Percentiles rank a stretch among this genome's conserved stretches.
phyloP scores from a whole-genome alignment of 2,888 invertebrate genomes.

The Gari tellinella region DNA sequence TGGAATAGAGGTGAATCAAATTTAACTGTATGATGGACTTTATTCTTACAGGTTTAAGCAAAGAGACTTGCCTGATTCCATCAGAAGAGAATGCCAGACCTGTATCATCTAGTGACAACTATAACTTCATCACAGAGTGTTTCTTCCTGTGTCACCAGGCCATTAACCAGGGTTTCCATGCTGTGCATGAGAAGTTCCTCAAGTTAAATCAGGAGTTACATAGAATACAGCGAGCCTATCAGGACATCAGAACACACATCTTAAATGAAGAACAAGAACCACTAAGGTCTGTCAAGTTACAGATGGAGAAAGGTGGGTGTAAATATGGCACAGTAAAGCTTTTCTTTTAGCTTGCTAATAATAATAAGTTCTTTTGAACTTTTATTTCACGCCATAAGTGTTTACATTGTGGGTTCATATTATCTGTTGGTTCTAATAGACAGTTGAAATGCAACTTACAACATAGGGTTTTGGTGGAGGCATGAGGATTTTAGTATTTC shows the following conservation, averaged over 20 bases:
- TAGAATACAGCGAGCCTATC: slow-evolving; percentile 90
- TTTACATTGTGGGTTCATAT: too few species aligned
- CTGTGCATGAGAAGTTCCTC: slow-evolving; percentile 85
- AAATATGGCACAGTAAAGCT: too few species aligned
- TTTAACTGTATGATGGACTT: too few species aligned
- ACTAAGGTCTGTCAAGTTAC: slow-evolving; percentile 75
- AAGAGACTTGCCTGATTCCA: slow-evolving; percentile 93
- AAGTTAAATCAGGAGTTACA: slow-evolving; percentile 88
- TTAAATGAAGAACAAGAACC: slow-evolving; percentile 86
- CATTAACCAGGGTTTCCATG: slow-evolving; percentile 89
- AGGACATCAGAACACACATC: slow-evolving; percentile 88
- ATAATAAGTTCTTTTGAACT: too few species aligned
- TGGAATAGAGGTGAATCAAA: too few species aligned
- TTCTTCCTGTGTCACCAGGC: slow-evolving; percentile 96
- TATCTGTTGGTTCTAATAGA: too few species aligned
- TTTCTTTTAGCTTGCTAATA: too few species aligned
- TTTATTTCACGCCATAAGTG: too few species aligned
- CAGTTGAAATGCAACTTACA: too few species aligned
- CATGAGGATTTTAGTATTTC: too few species aligned
- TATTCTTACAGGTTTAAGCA: slow-evolving; percentile 77
- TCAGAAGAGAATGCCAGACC: slow-evolving; percentile 79
- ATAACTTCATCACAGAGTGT: slow-evolving; percentile 93
- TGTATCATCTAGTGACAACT: slow-evolving; percentile 58
- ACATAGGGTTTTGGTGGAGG: too few species aligned
- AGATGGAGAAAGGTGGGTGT: slow-evolving; percentile 80